Conservation (phyloP, 2,888 invertebrate species). For the Patella caerulea region DNA sequence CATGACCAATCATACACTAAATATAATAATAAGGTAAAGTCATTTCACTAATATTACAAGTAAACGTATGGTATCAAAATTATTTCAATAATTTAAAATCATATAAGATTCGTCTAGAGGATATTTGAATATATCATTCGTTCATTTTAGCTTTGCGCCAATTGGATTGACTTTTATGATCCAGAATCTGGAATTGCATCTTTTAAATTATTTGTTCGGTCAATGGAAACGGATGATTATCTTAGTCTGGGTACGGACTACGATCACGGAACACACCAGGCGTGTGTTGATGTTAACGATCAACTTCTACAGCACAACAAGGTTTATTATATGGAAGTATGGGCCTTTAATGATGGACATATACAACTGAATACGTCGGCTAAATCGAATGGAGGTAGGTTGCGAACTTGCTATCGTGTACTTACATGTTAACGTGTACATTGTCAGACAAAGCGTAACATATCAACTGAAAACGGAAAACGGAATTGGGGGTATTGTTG, state of each 20-base stretch:
- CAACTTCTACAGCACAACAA: conserved; percentile 39
- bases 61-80: no score
- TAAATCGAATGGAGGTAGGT: conserved; percentile 44
- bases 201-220: not conserved
- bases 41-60: not conserved
- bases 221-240: not conserved
- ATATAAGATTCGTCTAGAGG: no score
- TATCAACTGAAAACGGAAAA: no score
- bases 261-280: conserved; percentile 21
- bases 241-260: not conserved
- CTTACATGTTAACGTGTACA: no score
- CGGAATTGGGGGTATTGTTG: no score
- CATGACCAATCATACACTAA: conserved; percentile 48
- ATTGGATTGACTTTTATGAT: conserved; percentile 37
- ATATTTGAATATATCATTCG: not conserved
- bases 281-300: conserved; percentile 39
- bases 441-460: no score
- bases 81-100: no score
- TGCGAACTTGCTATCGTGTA: no score
- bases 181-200: conserved; percentile 29
- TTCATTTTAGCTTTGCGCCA: conserved; percentile 24
- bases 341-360: conserved; percentile 50
- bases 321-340: conserved; percentile 42
- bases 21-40: conserved; percentile 35
- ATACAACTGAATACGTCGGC: conserved; percentile 45